Conservation (phyloP, 2,797 vertebrate species). For the Leuciscus waleckii region DNA sequence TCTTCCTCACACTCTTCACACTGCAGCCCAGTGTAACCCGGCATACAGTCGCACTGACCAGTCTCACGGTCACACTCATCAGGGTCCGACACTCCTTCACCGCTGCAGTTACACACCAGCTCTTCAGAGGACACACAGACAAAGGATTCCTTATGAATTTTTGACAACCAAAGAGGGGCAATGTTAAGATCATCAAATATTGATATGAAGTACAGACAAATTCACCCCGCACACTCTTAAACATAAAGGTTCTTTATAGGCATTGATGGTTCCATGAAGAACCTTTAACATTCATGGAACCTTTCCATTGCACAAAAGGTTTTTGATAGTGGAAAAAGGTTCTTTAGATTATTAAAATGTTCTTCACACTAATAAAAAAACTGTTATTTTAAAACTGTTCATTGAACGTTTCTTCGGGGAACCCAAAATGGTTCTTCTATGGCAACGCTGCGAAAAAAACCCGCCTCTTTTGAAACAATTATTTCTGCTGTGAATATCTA, state of each 20-base stretch:
- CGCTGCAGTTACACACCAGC: slow-evolving; percentile 80
- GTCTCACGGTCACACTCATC: slow-evolving; percentile 73
- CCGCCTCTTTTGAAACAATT: too few relatives aligned
- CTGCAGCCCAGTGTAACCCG: slow-evolving; percentile 76
- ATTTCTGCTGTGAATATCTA: too few relatives aligned
- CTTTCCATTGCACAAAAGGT: too few relatives aligned
- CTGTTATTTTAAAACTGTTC: too few relatives aligned
- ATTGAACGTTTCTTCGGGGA: too few relatives aligned
- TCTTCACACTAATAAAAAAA: too few relatives aligned
- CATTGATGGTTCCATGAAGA: not conserved
- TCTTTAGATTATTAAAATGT: too few relatives aligned
- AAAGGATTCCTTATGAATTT: not conserved
- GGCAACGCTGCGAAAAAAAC: accelerated
- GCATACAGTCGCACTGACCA: slow-evolving; percentile 78
- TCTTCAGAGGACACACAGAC: slow-evolving; percentile 65
- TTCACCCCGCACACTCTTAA: not conserved
- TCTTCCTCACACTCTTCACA: slow-evolving; percentile 82
- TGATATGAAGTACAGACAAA: slow-evolving; percentile 8
- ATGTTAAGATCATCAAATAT: slow-evolving; percentile 10
- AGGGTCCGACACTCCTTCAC: slow-evolving; percentile 73
- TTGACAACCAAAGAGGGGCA: not conserved
- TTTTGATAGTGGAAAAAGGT: too few relatives aligned
- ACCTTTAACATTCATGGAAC: too few relatives aligned
- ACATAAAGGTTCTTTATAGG: not conserved
- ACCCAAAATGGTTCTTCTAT: too few relatives aligned